Evolutionary conservation across 2,113 vertebrate genomes (phyloP).

Genomic region (Erinaceus europaeus): DNA sequence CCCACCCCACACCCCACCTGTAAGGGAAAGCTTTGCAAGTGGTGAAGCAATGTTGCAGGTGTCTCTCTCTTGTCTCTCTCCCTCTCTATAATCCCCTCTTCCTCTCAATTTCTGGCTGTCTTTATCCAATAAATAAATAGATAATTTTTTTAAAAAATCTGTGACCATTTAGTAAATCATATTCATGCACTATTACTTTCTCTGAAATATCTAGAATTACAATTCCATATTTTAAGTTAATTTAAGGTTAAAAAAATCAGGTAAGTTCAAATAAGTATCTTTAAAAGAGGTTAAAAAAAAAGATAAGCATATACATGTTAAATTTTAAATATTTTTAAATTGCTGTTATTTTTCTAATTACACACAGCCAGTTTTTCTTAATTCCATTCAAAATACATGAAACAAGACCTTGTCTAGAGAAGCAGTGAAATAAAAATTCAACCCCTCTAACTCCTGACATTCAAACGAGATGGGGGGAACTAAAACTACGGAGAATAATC

Average conservation of each 20-base stretch:
- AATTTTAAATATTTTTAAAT: neutral
- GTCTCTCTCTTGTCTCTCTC: too few relatives aligned
- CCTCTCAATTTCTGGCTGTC: too few relatives aligned
- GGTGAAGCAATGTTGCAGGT: too few relatives aligned
- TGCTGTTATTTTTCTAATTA: constrained; percentile 17
- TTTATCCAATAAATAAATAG: too few relatives aligned
- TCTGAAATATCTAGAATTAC: constrained; percentile 14
- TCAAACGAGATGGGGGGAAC: neutral
- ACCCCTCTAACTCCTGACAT: neutral
- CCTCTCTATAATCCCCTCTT: too few relatives aligned
- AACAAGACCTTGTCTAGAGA: constrained; percentile 18
- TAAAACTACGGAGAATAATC: neutral
- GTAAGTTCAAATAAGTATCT: constrained; percentile 10
- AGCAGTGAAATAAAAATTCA: neutral
- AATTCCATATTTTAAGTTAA: neutral
- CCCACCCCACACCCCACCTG: too few relatives aligned
- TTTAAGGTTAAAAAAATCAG: neutral
- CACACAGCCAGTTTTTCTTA: constrained; percentile 11
- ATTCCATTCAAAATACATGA: constrained; percentile 1
- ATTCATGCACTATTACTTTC: neutral
- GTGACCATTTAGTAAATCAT: constrained; percentile 16
- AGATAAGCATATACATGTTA: neutral
- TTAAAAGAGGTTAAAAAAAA: neutral
- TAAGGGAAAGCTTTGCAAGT: too few relatives aligned
- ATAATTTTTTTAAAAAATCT: constrained; percentile 16